Percentiles rank a stretch among this genome's conserved stretches.
Evolutionary conservation across 2,888 invertebrate genomes (phyloP).

Genomic region (Noctua janthina): DNA sequence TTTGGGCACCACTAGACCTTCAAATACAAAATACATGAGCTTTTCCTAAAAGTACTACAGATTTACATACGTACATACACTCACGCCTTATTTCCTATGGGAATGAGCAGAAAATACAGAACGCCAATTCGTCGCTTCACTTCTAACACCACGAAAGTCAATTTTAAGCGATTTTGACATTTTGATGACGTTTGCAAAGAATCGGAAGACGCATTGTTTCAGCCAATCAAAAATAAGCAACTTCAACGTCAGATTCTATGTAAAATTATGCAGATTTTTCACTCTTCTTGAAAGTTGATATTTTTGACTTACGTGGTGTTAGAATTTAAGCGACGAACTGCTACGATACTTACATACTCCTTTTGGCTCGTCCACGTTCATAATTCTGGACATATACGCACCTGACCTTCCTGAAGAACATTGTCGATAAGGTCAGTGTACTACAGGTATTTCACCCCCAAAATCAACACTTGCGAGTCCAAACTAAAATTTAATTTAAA

Average conservation of each 20-base stretch:
- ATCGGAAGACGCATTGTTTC: too few relatives aligned
- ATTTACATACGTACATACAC: background rate
- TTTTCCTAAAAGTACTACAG: slow-evolving; percentile 15
- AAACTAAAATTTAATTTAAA: slow-evolving; percentile 55
- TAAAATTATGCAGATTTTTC: too few relatives aligned
- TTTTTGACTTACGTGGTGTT: too few relatives aligned
- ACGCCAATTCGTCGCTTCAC: too few relatives aligned
- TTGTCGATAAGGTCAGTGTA: background rate
- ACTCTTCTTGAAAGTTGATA: too few relatives aligned
- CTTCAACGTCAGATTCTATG: too few relatives aligned
- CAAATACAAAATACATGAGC: slow-evolving; percentile 40
- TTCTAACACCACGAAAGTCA: too few relatives aligned
- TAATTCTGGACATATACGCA: background rate
- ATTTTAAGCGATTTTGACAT: too few relatives aligned
- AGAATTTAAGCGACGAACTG: background rate
- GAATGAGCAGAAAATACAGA: background rate
- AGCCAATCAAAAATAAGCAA: too few relatives aligned
- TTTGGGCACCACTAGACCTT: slow-evolving; percentile 30
- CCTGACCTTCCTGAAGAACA: background rate
- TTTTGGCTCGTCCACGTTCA: background rate
- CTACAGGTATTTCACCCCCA: slow-evolving; percentile 6
- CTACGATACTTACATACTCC: background rate
- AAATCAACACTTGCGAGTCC: slow-evolving; percentile 6
- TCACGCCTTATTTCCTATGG: background rate
- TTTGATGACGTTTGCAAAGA: too few relatives aligned